Percentiles rank a stretch among this genome's conserved stretches.
Conservation (phyloP, 1,140 invertebrate genomes). For the Lepidurus arcticus region DNA sequence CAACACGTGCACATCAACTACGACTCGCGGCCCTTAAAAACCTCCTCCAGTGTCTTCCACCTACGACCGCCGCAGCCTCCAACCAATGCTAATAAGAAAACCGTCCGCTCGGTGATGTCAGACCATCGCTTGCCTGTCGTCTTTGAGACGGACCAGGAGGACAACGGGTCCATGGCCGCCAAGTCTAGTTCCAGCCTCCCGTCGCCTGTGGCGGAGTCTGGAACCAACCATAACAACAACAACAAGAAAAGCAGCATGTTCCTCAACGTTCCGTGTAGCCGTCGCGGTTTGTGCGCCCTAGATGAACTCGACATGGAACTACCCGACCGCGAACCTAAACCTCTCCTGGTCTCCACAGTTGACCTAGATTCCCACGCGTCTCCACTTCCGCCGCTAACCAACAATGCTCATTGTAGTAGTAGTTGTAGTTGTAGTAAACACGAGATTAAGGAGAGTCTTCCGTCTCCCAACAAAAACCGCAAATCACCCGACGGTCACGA, state of each 20-base stretch:
- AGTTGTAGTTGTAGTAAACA: not conserved
- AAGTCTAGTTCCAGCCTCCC: not conserved
- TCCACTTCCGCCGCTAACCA: not conserved
- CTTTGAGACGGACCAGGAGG: conserved; percentile 30
- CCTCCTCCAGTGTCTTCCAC: conserved; percentile 21
- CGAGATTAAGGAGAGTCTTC: conserved; percentile 16
- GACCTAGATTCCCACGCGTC: not conserved
- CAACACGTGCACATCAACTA: conserved; percentile 32
- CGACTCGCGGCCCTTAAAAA: not conserved
- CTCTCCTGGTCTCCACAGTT: not conserved
- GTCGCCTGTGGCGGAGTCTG: not conserved
- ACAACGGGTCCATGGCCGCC: not conserved
- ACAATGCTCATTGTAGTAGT: not conserved
- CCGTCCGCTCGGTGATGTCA: not conserved
- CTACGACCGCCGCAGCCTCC: conserved; percentile 7
- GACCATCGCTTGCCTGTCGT: conserved; percentile 28
- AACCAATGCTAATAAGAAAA: not conserved
- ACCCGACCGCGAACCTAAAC: not conserved
- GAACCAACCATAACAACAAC: not conserved
- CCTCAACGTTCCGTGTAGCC: conserved; percentile 30
- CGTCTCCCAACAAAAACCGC: not conserved
- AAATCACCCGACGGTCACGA: conserved; percentile 34
- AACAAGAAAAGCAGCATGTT: conserved; percentile 2
- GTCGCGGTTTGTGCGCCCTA: conserved; percentile 26
- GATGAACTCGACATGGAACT: conserved; percentile 9